These are phyloP conservation scores for Oryzias woworae DNA, from an alignment of 2,113 vertebrate genomes.

Conservation along the genomic window DNA sequence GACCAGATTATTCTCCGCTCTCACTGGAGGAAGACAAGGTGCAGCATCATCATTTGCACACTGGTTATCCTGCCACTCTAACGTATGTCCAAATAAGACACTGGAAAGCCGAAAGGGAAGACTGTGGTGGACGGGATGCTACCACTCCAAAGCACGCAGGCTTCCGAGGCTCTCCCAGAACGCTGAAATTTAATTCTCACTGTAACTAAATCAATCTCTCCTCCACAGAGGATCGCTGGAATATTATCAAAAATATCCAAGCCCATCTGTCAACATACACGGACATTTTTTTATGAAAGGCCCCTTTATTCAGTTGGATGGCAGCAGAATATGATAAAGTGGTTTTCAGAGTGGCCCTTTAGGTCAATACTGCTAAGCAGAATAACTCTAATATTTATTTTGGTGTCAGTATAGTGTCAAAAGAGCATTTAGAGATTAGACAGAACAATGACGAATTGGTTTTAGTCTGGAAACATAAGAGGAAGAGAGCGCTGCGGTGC, in stretches of 20 bases:
- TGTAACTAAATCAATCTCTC: constrained; percentile 41
- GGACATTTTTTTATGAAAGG: constrained; percentile 25
- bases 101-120: constrained; percentile 1
- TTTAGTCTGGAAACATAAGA: constrained; percentile 22
- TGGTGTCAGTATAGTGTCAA: constrained; percentile 9
- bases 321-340: constrained; percentile 20
- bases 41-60: constrained; percentile 15
- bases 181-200: constrained; percentile 40
- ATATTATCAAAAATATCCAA: constrained; percentile 23
- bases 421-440: constrained; percentile 8
- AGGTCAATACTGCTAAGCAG: constrained; percentile 4
- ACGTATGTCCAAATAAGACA: constrained; percentile 33
- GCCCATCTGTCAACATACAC: constrained; percentile 46
- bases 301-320: constrained; percentile 13
- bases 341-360: constrained; percentile 4
- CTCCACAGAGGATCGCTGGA: constrained; percentile 33
- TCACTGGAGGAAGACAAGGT: constrained; percentile 7
- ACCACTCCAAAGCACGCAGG: constrained; percentile 15
- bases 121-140: neutral
- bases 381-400: constrained; percentile 4
- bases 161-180: constrained; percentile 10
- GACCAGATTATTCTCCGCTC: no score
- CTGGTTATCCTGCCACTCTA: constrained; percentile 7
- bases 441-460: constrained; percentile 3
- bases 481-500: neutral